These are phyloP conservation scores for Mesocentrotus franciscanus DNA, from an alignment of 53 echinoderm and acorn worm species.

Conservation along the genomic window DNA sequence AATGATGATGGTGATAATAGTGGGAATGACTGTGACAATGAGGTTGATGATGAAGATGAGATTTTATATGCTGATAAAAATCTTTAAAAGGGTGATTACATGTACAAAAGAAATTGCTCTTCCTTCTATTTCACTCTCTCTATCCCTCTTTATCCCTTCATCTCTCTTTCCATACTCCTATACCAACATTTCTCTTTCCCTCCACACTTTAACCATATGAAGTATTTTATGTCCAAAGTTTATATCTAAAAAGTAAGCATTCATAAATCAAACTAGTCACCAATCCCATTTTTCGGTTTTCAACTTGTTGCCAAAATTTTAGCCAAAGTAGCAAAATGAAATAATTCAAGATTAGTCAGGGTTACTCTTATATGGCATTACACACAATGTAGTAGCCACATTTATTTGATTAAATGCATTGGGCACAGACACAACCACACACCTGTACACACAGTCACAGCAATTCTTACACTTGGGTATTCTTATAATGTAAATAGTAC, in stretches of 20 bases:
- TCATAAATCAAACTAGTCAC: too few species aligned
- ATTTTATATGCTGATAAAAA: not conserved
- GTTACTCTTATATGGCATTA: conserved; percentile 24
- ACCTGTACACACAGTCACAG: conserved; percentile 30
- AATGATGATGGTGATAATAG: not conserved
- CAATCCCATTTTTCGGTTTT: too few species aligned
- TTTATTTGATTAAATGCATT: conserved; percentile 53
- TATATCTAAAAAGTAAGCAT: too few species aligned
- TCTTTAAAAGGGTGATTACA: too few species aligned
- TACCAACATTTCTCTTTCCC: too few species aligned
- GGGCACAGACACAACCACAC: conserved; percentile 42
- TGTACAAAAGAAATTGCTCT: too few species aligned
- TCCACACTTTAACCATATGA: too few species aligned
- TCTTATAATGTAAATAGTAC: conserved; percentile 76
- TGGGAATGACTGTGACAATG: not conserved
- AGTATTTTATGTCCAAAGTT: too few species aligned
- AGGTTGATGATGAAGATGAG: not conserved
- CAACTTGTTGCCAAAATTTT: not conserved
- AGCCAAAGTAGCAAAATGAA: not conserved
- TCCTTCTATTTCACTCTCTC: too few species aligned
- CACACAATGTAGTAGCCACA: conserved; percentile 45
- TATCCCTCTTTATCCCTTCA: too few species aligned
- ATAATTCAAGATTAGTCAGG: not conserved
- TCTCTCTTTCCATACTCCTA: too few species aligned
- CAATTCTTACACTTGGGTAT: conserved; percentile 38